Percentiles rank a stretch among this genome's conserved stretches.
phyloP scores from a whole-genome alignment of 2,888 invertebrate genomes.

The Biston betularia region DNA sequence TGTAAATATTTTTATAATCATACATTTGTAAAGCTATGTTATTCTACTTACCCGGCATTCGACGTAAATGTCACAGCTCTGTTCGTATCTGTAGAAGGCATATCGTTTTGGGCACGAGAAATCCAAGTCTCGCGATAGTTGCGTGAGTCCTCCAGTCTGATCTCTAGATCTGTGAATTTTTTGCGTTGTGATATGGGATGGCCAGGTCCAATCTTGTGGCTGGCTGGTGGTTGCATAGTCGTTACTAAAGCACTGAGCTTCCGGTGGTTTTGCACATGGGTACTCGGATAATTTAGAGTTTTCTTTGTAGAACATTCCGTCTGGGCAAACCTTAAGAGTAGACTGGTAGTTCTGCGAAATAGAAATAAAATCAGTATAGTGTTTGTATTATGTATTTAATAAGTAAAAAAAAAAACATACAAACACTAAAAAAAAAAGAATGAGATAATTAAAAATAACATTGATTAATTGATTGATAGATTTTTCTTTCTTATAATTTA shows the following conservation, averaged over 20 bases:
- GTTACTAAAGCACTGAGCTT: slow-evolving; percentile 89
- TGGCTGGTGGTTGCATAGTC: too few species aligned
- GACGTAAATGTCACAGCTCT: slow-evolving; percentile 89
- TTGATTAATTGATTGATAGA: too few species aligned
- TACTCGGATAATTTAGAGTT: slow-evolving; percentile 87
- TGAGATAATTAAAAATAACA: too few species aligned
- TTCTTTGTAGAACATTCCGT: slow-evolving; percentile 91
- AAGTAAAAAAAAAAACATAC: too few species aligned
- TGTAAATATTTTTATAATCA: background rate
- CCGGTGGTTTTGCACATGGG: slow-evolving; percentile 93
- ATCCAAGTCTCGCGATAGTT: background rate
- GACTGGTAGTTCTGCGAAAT: slow-evolving; percentile 85
- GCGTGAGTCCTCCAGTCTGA: too few species aligned
- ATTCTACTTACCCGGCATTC: slow-evolving; percentile 84
- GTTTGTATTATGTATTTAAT: too few species aligned
- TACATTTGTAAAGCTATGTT: too few species aligned
- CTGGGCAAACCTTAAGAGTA: slow-evolving; percentile 90
- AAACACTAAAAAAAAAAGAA: too few species aligned
- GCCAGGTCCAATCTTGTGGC: too few species aligned
- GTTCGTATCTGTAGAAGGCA: slow-evolving; percentile 86
- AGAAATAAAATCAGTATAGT: slow-evolving; percentile 61
- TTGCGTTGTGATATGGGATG: too few species aligned
- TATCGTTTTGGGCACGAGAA: slow-evolving; percentile 70
- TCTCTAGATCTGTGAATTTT: background rate
- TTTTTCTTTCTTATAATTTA: too few species aligned